A percentile compares a stretch with the other conserved stretches of the same genome.
Conservation (phyloP, 2,797 vertebrate genomes). For the Monodelphis domestica region DNA sequence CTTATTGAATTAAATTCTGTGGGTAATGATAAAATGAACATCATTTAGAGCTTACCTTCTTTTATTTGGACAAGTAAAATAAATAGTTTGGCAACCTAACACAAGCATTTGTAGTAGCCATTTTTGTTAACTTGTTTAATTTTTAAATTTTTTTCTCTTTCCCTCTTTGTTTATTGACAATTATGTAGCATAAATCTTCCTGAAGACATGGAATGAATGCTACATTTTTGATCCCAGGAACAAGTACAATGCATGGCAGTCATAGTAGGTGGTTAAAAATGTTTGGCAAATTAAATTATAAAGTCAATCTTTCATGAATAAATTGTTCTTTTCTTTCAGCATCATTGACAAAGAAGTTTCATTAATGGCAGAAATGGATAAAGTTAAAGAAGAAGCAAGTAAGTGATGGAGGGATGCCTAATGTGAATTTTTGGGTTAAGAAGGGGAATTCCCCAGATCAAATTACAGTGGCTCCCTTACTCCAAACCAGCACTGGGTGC, state of each 20-base stretch:
- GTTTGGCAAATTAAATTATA: background rate
- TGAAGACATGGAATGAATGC: background rate
- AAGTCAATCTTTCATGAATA: conserved; percentile 66
- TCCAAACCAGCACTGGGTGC: background rate
- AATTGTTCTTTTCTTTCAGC: conserved; percentile 76
- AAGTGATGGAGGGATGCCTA: conserved; percentile 76
- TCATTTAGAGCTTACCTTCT: conserved; percentile 20
- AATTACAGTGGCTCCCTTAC: background rate
- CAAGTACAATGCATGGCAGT: background rate
- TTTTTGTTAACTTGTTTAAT: conserved; percentile 50
- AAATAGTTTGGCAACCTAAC: conserved; percentile 32
- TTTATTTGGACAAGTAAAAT: conserved; percentile 47
- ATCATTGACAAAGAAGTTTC: conserved; percentile 89
- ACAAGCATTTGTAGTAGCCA: conserved; percentile 57
- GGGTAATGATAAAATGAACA: background rate
- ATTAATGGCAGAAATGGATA: conserved; percentile 89
- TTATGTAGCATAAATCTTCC: background rate
- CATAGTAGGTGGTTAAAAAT: background rate
- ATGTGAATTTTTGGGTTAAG: background rate
- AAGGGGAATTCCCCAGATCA: background rate
- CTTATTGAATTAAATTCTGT: background rate
- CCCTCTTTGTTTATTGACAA: conserved; percentile 29
- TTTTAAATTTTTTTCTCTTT: conserved; percentile 49
- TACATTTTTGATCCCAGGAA: background rate
- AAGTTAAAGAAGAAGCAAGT: conserved; percentile 90